Evolutionary conservation across 2,797 vertebrate species (phyloP).

Genomic region (Helarctos malayanus): DNA sequence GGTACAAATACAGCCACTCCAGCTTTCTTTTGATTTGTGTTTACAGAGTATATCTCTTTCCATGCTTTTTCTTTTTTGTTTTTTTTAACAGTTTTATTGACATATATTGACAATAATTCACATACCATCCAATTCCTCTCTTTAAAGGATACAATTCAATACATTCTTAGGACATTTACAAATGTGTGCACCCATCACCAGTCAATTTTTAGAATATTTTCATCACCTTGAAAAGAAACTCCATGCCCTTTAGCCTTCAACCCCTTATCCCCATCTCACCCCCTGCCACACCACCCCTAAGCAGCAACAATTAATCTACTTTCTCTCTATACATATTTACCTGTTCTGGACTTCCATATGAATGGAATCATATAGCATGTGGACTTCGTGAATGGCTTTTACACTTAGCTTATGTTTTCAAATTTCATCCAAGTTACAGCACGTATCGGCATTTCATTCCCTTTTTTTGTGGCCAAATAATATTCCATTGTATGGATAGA

Average conservation of each 20-base stretch:
- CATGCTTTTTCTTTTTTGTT: not conserved
- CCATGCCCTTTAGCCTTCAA: not conserved
- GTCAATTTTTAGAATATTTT: not conserved
- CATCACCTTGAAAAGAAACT: not conserved
- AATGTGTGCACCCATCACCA: not conserved
- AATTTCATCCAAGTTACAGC: not conserved
- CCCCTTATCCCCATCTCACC: not conserved
- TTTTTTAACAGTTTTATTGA: not conserved
- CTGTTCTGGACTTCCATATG: not conserved
- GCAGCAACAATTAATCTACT: not conserved
- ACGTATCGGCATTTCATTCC: not conserved
- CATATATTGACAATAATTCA: not conserved
- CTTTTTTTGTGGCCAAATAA: not conserved
- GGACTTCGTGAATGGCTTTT: not conserved
- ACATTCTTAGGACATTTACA: not conserved
- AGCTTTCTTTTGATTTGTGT: not conserved
- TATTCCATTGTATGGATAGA: not conserved
- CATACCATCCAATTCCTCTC: not conserved
- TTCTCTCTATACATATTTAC: not conserved
- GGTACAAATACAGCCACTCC: not conserved
- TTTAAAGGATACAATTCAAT: not conserved
- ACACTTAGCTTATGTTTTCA: not conserved
- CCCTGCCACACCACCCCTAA: not conserved
- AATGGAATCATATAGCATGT: not conserved
- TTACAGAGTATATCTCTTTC: not conserved